Conservation (phyloP, 2,113 vertebrate species). For the Actenoides hombroni region DNA sequence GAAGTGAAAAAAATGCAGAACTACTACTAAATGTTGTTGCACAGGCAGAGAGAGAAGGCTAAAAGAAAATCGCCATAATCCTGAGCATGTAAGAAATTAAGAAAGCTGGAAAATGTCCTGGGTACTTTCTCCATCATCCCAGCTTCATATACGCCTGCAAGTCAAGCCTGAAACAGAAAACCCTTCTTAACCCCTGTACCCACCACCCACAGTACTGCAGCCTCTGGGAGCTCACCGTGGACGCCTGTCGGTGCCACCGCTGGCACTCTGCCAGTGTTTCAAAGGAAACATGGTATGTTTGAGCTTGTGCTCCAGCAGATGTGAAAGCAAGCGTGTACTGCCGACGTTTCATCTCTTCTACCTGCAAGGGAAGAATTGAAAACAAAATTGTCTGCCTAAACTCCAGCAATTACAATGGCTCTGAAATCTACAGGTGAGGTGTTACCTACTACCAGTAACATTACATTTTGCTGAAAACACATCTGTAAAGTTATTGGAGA, state of each 20-base stretch:
- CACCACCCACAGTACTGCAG: not conserved
- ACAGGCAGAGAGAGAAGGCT: not conserved
- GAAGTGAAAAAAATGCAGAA: not conserved
- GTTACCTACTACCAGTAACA: not conserved
- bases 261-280: slow-evolving; percentile 88
- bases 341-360: slow-evolving; percentile 90
- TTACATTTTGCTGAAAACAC: not conserved
- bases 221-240: slow-evolving; percentile 80
- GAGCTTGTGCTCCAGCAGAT: slow-evolving; percentile 89
- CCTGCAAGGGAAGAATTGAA: slow-evolving; percentile 66
- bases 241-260: slow-evolving; percentile 91
- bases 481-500: not conserved
- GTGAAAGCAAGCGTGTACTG: slow-evolving; percentile 90
- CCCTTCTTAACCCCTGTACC: not conserved
- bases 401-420: not conserved
- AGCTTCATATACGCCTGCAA: not conserved
- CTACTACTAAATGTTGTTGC: not conserved
- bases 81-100: not conserved
- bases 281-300: slow-evolving; percentile 92
- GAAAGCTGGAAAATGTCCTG: not conserved
- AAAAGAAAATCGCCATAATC: not conserved
- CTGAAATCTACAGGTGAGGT: not conserved
- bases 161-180: not conserved
- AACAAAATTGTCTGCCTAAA: not conserved
- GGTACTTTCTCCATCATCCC: not conserved